Base-by-base conservation (phyloP, 2,797 vertebrate species). In the Allochrocebus solatus region DNA sequence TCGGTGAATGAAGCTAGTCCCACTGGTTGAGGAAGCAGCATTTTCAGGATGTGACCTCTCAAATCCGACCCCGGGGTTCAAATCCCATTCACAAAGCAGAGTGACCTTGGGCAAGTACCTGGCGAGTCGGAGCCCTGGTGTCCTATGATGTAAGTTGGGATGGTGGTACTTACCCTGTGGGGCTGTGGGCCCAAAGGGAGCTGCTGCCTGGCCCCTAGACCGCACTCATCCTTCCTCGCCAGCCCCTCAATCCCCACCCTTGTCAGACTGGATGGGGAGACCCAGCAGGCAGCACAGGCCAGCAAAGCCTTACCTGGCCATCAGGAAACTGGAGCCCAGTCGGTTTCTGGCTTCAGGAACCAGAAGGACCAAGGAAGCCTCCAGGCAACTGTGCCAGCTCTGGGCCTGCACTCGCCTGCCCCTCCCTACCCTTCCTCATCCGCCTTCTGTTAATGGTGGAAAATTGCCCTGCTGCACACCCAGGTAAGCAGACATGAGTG, bases 281-380 rank as follows among this genome's bases (percentile, higher is more conserved):
- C 46, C 3, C 0, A 80, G 83, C 21, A 91, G 6, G 4, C 7
- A 83, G 74, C 59, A 28, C 36, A 76, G 12, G 72, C 19, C 0
- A 7, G 39, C 87, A 95, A 85, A 94, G 84, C 72, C 93, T 94
- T 76, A 93, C 75, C 90, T 92, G 80, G 89, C 82, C 76, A 72
- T 95, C 87, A 55, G 14, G 81, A 82, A 94, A 94, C 19, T 0
- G 72, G 78, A 97, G 9, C 50, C 24, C 72, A 80, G 41, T 67
- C 78, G 48, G 82, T 4, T 53, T 95, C 46, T 30, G 22, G 83
- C 5, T 50, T 92, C 30, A 78, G 59, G 33, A 13, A 78, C 5
- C 21, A 10, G 39, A 22, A 41, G 36, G 53, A 53, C 89, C 36
- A 50, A 72, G 43, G 50, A 94, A 50, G 53, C 57, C 89, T 70